phyloP scores from a whole-genome alignment of 2,888 invertebrate genomes.

The Quadroppia sp. region DNA sequence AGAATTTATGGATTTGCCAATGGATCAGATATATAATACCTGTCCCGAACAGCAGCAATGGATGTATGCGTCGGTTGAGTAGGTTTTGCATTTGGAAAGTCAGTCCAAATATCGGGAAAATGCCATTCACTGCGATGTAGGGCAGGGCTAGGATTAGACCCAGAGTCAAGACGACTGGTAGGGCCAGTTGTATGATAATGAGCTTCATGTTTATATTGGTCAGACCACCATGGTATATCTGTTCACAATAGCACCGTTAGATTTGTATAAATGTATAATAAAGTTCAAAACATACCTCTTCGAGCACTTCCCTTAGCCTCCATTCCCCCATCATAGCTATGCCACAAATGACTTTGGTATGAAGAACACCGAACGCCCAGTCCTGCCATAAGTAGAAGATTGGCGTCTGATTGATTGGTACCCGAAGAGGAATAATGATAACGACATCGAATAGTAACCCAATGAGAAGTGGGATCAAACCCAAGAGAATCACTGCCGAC shows the following conservation, averaged over 20 bases:
- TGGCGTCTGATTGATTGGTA: conserved; percentile 83
- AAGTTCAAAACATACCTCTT: conserved; percentile 61
- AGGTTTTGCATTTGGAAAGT: conserved; percentile 61
- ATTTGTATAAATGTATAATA: no score
- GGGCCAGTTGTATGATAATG: conserved; percentile 76
- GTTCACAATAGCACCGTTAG: no score
- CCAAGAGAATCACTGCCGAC: conserved; percentile 66
- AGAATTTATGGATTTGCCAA: conserved; percentile 88
- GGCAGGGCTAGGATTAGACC: conserved; percentile 86
- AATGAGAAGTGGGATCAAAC: conserved; percentile 83
- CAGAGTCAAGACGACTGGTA: conserved; percentile 81
- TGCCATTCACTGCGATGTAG: conserved; percentile 76
- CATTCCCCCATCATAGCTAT: conserved; percentile 97
- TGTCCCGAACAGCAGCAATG: conserved; percentile 71
- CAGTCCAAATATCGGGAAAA: conserved; percentile 56
- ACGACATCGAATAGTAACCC: conserved; percentile 74
- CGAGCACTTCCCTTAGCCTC: conserved; percentile 87
- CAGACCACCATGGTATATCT: conserved; percentile 85
- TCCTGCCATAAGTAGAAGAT: conserved; percentile 64
- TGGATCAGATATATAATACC: conserved; percentile 66
- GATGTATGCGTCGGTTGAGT: conserved; percentile 81
- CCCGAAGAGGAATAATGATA: conserved; percentile 83
- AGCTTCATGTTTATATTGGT: conserved; percentile 84
- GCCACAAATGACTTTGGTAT: conserved; percentile 95
- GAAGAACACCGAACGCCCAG: conserved; percentile 95